Evolutionary conservation across 2,888 invertebrate species (phyloP), one percentile per base, ranked within the genome.

Genomic region (Brachypalpus laphriformis): DNA sequence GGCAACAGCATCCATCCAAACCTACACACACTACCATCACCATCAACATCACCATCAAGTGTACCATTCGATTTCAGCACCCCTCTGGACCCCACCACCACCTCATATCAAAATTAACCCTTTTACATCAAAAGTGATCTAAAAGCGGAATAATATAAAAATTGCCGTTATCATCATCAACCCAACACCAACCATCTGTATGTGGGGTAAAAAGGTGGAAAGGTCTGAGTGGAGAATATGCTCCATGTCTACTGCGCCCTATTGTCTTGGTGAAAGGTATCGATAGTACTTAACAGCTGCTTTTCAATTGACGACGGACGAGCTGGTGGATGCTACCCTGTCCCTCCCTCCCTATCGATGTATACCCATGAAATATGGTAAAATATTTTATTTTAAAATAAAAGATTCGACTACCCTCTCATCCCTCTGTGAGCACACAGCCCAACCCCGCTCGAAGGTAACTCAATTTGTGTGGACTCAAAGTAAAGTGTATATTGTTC

Each of bases 381-480:
- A 76, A 76, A 71, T 72, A 56, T 68, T 85, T 85, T 81, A 78
- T 85, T 85, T 75, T 81, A 81, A 85, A 85, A 85, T 76, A 81
- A 85, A 85, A 85, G 71, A 81, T 76, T 66, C 40, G 71, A 85
- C 75, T n/a, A n/a, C n/a, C n/a, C n/a, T n/a, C n/a, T n/a, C n/a
- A n/a, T 75, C 56, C 65, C 20, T 47, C 65, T 40, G 9, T 37
- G 51, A 18, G n/a, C 28, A 16, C 74, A 5, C 18, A 16, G 2
- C n/a, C 16, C 20, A 8, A 54, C 9, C 42, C 31, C 45, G 40
- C 63, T 77, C 54, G 31, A 68, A 61, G 49, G 77, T 88, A 88
- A 88, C 86, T 87, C 82, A 87, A 87, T 88, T 88, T 87, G 76
- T 70, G 77, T 87, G 88, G 87, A 88, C 87, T 87, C 87, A 87